Percentiles rank a stretch among this genome's conserved stretches.
phyloP scores from a whole-genome alignment of 2,888 invertebrate genomes.

The Cheiracanthium punctorium region DNA sequence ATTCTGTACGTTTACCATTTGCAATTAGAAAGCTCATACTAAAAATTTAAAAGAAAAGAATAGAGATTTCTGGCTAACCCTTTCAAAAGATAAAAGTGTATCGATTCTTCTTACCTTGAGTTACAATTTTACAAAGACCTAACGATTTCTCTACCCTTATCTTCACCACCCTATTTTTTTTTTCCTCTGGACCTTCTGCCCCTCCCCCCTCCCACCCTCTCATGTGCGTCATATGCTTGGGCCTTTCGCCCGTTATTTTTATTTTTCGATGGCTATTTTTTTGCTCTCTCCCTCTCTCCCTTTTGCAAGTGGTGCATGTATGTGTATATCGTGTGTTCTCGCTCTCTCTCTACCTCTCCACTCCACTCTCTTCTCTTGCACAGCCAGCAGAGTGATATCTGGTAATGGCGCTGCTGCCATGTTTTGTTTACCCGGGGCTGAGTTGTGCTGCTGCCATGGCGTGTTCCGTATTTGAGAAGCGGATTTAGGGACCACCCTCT shows the following conservation, averaged over 20 bases:
- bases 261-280: conserved; percentile 5
- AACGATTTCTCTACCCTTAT: background rate
- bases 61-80: too few species aligned
- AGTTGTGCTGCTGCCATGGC: background rate
- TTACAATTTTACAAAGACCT: background rate
- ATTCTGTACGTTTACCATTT: too few species aligned
- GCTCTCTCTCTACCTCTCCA: background rate
- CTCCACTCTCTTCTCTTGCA: background rate
- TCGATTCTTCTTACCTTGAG: background rate
- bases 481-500: conserved; percentile 24
- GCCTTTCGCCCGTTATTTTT: conserved; percentile 7
- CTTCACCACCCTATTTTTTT: background rate
- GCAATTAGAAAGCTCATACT: too few species aligned
- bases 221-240: conserved; percentile 32
- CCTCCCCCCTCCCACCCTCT: conserved; percentile 1
- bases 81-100: background rate
- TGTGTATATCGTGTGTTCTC: background rate
- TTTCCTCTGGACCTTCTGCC: background rate
- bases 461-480: conserved; percentile 53
- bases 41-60: too few species aligned
- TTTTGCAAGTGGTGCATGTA: too few species aligned
- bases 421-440: conserved; percentile 52
- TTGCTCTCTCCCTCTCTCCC: background rate
- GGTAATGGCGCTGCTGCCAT: conserved; percentile 39
- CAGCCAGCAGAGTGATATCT: conserved; percentile 30